These are phyloP conservation scores for Tetramorium alpestre DNA, from an alignment of 1,140 invertebrate species.

Conservation along the genomic window DNA sequence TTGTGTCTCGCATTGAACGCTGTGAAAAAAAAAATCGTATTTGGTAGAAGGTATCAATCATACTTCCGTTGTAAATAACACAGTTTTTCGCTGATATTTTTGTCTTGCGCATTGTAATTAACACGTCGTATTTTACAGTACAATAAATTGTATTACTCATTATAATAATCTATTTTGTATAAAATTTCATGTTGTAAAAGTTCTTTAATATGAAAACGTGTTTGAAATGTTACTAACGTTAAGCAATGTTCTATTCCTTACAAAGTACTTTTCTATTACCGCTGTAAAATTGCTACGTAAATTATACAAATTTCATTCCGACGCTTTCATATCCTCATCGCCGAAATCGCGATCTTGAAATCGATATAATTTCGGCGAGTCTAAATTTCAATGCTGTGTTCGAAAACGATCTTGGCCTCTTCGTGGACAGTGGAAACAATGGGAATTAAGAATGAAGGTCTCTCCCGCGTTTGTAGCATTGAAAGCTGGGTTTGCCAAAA, in stretches of 20 bases:
- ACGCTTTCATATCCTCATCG: neutral
- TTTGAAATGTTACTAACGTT: neutral
- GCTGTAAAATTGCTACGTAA: constrained; percentile 39
- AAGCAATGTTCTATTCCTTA: neutral
- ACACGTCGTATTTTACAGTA: neutral
- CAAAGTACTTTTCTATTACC: neutral
- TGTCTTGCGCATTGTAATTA: neutral
- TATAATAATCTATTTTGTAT: neutral
- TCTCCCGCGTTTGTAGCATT: neutral
- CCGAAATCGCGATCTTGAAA: neutral
- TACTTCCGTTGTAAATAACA: constrained; percentile 22
- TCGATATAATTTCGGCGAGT: neutral
- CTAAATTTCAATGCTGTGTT: neutral
- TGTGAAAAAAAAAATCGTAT: neutral
- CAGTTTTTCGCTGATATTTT: neutral
- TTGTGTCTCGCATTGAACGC: neutral
- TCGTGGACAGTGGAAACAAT: neutral
- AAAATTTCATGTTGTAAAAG: neutral
- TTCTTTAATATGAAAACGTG: neutral
- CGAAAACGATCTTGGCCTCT: neutral
- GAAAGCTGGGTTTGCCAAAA: neutral
- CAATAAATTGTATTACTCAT: neutral
- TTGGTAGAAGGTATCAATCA: neutral
- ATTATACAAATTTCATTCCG: neutral
- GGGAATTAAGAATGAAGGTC: neutral